Evolutionary conservation across 1,140 invertebrate species (phyloP).

Genomic region (Araneus ventricosus): DNA sequence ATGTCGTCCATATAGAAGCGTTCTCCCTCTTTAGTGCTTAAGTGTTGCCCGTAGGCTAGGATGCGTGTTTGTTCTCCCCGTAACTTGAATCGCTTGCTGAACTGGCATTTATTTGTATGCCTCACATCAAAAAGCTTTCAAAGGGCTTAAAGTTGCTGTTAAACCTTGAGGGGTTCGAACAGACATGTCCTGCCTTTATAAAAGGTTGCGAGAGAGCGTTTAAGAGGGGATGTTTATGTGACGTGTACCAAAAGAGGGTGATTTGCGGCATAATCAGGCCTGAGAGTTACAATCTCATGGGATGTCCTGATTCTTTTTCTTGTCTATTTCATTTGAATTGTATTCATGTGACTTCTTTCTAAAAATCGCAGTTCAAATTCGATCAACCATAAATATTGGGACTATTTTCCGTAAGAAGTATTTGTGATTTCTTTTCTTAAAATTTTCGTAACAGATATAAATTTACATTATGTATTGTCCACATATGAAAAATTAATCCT

Average conservation of each 20-base stretch:
- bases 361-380: neutral
- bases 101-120: neutral
- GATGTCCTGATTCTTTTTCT: neutral
- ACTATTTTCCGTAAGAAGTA: too few species aligned
- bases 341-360: neutral
- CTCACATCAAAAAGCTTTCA: slow-evolving; percentile 28
- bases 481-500: too few species aligned
- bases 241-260: neutral
- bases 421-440: too few species aligned
- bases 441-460: too few species aligned
- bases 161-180: neutral
- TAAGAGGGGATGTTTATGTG: neutral
- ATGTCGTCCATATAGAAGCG: neutral
- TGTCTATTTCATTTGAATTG: neutral
- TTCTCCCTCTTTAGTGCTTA: neutral
- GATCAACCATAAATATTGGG: neutral
- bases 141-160: slow-evolving; percentile 16
- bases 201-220: neutral
- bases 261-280: neutral
- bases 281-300: neutral
- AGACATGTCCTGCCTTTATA: slow-evolving; percentile 1
- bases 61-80: neutral
- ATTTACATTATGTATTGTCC: too few species aligned
- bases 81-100: slow-evolving; percentile 1
- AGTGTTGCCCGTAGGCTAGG: neutral